A percentile compares a stretch with the other conserved stretches of the same genome.
Evolutionary conservation across 2,797 vertebrate genomes (phyloP).

Genomic region (Eremophila alpestris): DNA sequence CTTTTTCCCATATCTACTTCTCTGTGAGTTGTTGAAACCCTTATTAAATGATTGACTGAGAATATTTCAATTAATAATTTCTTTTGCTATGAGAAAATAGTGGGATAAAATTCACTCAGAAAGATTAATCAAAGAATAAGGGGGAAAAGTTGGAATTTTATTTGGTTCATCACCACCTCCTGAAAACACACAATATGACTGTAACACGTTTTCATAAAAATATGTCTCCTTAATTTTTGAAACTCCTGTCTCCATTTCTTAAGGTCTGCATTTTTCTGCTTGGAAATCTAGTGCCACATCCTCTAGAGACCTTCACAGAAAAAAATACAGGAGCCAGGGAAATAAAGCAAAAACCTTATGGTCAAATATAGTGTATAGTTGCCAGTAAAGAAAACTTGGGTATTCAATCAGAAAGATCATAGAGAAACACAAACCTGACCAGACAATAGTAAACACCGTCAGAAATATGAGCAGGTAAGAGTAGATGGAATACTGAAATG

Average conservation of each 20-base stretch:
- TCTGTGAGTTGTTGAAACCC: neutral
- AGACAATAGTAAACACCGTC: neutral
- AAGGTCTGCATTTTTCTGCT: neutral
- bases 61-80: neutral
- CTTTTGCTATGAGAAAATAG: neutral
- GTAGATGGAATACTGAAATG: neutral
- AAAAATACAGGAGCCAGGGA: neutral
- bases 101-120: neutral
- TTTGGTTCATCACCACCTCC: rapidly evolving
- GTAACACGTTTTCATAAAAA: neutral
- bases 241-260: neutral
- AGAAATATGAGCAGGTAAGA: neutral
- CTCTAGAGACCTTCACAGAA: neutral
- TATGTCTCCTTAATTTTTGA: neutral
- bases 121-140: neutral
- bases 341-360: neutral
- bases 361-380: neutral
- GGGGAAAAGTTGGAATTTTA: neutral
- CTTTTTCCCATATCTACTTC: neutral
- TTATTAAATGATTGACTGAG: neutral
- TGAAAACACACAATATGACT: neutral
- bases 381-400: neutral
- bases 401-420: neutral
- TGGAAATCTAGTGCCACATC: neutral
- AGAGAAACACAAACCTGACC: neutral